These are phyloP conservation scores for Gnatocerus cornutus DNA, from an alignment of 2,888 invertebrate genomes.

Conservation along the genomic window DNA sequence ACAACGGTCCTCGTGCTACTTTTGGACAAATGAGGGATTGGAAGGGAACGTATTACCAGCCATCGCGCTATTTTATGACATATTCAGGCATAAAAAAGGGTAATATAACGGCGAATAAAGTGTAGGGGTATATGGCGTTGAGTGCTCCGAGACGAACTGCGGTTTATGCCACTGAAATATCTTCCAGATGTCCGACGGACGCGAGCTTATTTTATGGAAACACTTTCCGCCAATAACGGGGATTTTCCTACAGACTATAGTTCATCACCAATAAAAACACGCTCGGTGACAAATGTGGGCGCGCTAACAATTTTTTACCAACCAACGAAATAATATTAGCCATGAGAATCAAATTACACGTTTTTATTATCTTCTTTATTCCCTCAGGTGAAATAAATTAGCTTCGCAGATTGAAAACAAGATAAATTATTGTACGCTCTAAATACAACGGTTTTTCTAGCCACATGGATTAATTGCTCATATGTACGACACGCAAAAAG, in stretches of 20 bases:
- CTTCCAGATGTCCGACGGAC: constrained; percentile 47
- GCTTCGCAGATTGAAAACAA: not conserved
- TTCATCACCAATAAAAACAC: too few species aligned
- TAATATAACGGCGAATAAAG: constrained; percentile 46
- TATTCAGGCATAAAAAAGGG: constrained; percentile 47
- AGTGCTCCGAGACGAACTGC: constrained; percentile 48
- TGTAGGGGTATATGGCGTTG: constrained; percentile 33
- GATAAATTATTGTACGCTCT: too few species aligned
- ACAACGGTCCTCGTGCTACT: constrained; percentile 1
- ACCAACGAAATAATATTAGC: not conserved
- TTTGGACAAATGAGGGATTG: constrained; percentile 33
- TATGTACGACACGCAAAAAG: too few species aligned
- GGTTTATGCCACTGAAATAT: constrained; percentile 47
- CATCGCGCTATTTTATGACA: constrained; percentile 43
- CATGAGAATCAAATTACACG: too few species aligned
- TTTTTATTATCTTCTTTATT: too few species aligned
- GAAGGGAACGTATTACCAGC: constrained; percentile 29
- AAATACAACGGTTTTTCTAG: too few species aligned
- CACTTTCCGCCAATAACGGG: constrained; percentile 40
- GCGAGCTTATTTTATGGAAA: constrained; percentile 43
- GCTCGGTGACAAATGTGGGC: not conserved
- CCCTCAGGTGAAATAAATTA: too few species aligned
- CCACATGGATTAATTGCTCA: too few species aligned
- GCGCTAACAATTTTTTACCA: too few species aligned
- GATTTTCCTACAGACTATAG: constrained; percentile 14